Conservation (phyloP, 2,113 vertebrate species). For the Leucopternis melanops region DNA sequence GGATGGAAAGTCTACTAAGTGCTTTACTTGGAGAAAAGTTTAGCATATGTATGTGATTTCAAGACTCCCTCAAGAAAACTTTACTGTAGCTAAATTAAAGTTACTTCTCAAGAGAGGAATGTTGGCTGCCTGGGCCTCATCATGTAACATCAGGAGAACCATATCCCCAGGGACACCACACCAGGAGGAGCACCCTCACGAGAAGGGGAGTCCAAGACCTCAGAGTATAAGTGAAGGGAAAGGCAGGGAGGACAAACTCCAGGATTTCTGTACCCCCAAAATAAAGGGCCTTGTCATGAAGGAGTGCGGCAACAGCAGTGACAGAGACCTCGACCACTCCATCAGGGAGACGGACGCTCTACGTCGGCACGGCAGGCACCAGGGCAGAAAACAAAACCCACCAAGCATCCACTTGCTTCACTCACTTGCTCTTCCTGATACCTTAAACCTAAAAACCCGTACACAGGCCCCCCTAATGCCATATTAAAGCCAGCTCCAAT, state of each 20-base stretch:
- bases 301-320: background rate
- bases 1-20: background rate
- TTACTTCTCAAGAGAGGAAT: background rate
- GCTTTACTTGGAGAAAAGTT: background rate
- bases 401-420: background rate
- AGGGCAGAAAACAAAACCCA: background rate
- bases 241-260: background rate
- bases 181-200: background rate
- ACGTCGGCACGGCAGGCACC: background rate
- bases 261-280: background rate
- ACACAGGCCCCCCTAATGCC: background rate
- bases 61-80: background rate
- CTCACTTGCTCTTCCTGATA: background rate
- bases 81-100: background rate
- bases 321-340: background rate
- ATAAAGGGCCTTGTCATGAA: background rate
- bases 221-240: background rate
- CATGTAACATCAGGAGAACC: background rate
- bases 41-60: background rate
- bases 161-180: background rate
- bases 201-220: background rate
- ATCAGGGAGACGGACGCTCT: background rate
- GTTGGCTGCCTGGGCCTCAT: background rate
- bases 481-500: background rate
- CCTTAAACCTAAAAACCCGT: background rate